Base-by-base conservation (phyloP, 2,113 vertebrate species). In the Peromyscus californicus region DNA sequence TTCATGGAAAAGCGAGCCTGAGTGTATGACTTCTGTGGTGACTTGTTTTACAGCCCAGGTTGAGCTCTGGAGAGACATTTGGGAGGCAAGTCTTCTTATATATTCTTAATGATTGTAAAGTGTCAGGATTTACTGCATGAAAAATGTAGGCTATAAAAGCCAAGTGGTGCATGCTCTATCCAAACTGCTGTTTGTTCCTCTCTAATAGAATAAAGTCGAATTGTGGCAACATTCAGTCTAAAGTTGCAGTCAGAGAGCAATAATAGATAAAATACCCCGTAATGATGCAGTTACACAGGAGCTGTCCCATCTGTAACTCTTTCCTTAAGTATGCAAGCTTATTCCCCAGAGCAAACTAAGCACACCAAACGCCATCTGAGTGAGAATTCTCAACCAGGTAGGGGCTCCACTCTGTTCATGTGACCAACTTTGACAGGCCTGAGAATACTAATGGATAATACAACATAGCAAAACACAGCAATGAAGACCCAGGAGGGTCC, bases 61-160 rank as follows among this genome's bases (percentile, higher is more conserved):
- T 96, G 82, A 89, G 90, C n/a, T 96, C 76, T 90, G 63, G 54
- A 90, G 89, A 93, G 42, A 75, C 72, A 31, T 95, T 96, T 93
- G 24, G 65, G 82, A 89, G 36, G 31, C 59, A 13, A 93, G 36
- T 84, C 61, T 80, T 94, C 72, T 88, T 96, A 97, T 65, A 72
- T 87, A 72, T 95, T 93, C 83, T 83, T 97, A 97, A 95, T 94
- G 87, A 96, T 88, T 94, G 79, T 61, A 69, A 96, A 98, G 33
- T 90, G 63, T 92, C 82, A 79, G 63, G 42, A 96, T 89, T 96
- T 95, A 97, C 63, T 86, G 78, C 42, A 76, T 76, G n/a, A 97
- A 96, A 96, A 93, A 95, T n/a, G 22, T 59, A 97, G 36, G 63
- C 54, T 91, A 57, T 96, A 89, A 98, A 94, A 91, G 61, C 61